Evolutionary conservation across 2,888 invertebrate species (phyloP).

Genomic region (Drosophila paracracens): DNA sequence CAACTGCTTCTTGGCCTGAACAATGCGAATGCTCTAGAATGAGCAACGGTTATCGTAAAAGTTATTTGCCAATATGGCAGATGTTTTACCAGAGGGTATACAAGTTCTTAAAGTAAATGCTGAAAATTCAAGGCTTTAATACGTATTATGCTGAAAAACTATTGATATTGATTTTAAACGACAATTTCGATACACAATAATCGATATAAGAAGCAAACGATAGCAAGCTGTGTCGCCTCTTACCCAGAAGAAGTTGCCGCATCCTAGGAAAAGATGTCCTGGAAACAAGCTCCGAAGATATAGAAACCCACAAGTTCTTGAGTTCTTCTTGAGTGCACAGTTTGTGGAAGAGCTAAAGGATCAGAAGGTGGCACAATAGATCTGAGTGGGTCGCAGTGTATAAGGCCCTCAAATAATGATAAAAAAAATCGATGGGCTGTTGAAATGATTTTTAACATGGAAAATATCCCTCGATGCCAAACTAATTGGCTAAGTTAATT

Average conservation of each 20-base stretch:
- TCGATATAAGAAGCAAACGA: neutral
- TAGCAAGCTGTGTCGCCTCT: neutral
- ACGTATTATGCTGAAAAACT: neutral
- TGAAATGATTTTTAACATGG: neutral
- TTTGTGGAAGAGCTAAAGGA: neutral
- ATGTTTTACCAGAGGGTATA: neutral
- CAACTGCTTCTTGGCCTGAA: constrained; percentile 15
- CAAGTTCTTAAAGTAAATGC: neutral
- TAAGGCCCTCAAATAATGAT: neutral
- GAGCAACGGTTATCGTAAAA: constrained; percentile 8
- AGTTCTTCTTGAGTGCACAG: neutral
- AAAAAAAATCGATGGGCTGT: neutral
- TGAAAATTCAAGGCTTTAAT: neutral
- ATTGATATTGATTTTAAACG: neutral
- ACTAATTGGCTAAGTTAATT: neutral
- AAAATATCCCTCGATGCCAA: neutral
- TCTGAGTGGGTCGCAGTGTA: neutral
- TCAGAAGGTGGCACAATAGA: neutral
- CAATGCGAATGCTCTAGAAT: constrained; percentile 5
- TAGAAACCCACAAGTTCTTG: neutral
- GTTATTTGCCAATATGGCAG: neutral
- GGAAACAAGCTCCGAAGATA: neutral
- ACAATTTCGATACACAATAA: neutral
- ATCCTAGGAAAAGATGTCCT: neutral
- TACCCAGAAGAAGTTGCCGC: neutral